Conservation (phyloP, 2,797 vertebrate species). For the Rhinophrynus dorsalis region DNA sequence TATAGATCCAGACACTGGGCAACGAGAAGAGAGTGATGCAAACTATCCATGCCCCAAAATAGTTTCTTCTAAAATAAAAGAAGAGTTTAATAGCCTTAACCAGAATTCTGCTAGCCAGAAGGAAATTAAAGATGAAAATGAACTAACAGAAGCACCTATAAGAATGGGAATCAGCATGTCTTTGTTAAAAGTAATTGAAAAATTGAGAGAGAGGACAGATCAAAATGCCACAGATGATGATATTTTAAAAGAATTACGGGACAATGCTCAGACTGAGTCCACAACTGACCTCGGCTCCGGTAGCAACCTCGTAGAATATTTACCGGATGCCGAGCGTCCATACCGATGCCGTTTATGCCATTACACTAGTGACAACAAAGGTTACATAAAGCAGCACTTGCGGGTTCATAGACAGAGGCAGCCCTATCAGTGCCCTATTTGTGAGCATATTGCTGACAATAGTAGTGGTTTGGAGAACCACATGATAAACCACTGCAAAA, state of each 20-base stretch:
- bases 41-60: constrained; percentile 56
- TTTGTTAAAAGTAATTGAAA: constrained; percentile 92
- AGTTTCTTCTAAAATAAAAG: constrained; percentile 60
- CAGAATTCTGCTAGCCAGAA: constrained; percentile 64
- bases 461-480: constrained; percentile 91
- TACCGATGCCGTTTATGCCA: constrained; percentile 91
- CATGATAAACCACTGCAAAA: constrained; percentile 96
- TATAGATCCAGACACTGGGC: constrained; percentile 65
- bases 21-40: constrained; percentile 65
- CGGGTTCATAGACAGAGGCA: constrained; percentile 90
- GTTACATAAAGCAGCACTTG: constrained; percentile 95
- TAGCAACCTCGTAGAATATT: constrained; percentile 80
- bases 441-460: constrained; percentile 86
- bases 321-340: constrained; percentile 80
- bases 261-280: constrained; percentile 85
- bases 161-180: constrained; percentile 96
- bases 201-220: constrained; percentile 90
- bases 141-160: constrained; percentile 71
- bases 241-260: constrained; percentile 91
- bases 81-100: constrained; percentile 59
- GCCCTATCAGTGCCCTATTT: constrained; percentile 96
- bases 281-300: constrained; percentile 57
- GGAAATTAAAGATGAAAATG: constrained; percentile 70
- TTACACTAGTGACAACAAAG: constrained; percentile 92
- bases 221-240: constrained; percentile 94